A percentile compares a stretch with the other conserved stretches of the same genome.
Evolutionary conservation across 2,797 vertebrate species (phyloP).

Genomic region (Zalophus californianus): DNA sequence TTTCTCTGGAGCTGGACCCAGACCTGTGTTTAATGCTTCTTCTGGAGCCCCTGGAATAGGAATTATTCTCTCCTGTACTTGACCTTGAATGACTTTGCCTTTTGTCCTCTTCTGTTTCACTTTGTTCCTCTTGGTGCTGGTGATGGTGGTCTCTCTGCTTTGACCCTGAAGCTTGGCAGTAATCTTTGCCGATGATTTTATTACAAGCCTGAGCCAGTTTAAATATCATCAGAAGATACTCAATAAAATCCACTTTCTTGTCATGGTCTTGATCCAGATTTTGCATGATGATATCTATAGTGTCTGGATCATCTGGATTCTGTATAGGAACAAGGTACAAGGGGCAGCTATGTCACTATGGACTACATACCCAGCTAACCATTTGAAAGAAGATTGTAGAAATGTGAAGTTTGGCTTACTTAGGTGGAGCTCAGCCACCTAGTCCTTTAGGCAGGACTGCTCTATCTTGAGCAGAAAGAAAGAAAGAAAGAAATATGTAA

Average conservation of each 20-base stretch:
- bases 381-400: not conserved
- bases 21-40: not conserved
- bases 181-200: conserved; percentile 75
- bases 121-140: conserved; percentile 78
- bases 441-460: not conserved
- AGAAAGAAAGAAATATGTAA: not conserved
- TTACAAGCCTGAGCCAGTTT: conserved; percentile 82
- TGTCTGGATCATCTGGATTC: conserved; percentile 85
- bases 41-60: not conserved
- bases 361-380: not conserved
- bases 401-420: not conserved
- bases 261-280: conserved; percentile 82
- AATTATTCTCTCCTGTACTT: conserved; percentile 53
- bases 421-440: not conserved
- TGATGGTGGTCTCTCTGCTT: conserved; percentile 53
- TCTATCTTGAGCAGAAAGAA: not conserved
- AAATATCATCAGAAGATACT: conserved; percentile 86
- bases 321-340: conserved; percentile 72
- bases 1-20: not conserved
- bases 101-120: conserved; percentile 64
- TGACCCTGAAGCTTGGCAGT: conserved; percentile 82
- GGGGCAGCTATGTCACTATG: not conserved
- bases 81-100: conserved; percentile 60
- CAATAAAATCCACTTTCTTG: conserved; percentile 83
- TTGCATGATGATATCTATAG: conserved; percentile 80